Conservation (phyloP, 2,888 invertebrate species). For the Opisthograptis luteolata region DNA sequence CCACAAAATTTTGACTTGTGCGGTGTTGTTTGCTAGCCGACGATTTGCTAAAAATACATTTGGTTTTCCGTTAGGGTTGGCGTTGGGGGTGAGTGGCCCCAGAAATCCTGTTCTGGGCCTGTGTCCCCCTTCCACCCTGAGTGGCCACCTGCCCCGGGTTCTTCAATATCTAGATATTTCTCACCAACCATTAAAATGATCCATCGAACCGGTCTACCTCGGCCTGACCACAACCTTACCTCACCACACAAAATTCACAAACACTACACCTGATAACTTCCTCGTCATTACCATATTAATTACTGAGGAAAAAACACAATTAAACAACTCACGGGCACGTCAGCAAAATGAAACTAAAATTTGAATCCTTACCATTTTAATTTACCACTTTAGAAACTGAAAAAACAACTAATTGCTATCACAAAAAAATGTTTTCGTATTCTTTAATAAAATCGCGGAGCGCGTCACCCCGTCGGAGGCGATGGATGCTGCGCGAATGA, state of each 20-base stretch:
- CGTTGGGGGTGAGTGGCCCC: no score
- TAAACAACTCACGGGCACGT: conserved; percentile 14
- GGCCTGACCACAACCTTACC: conserved; percentile 15
- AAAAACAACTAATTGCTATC: conserved; percentile 47
- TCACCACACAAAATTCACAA: conserved; percentile 13
- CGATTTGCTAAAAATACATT: no score
- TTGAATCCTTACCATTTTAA: conserved; percentile 31
- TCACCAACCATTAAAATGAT: no score
- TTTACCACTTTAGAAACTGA: conserved; percentile 36
- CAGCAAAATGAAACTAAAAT: not conserved
- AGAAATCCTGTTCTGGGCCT: no score
- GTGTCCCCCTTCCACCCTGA: no score
- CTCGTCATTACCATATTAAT: conserved; percentile 9
- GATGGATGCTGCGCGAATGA: conserved; percentile 56
- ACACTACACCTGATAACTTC: conserved; percentile 21
- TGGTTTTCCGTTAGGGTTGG: no score
- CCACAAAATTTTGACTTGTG: no score
- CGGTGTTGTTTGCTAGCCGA: no score
- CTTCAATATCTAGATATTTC: conserved; percentile 2
- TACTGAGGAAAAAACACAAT: conserved; percentile 18
- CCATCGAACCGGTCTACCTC: conserved; percentile 21
- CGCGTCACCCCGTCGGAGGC: conserved; percentile 54
- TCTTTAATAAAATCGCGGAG: conserved; percentile 31
- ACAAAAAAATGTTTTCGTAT: conserved; percentile 41
- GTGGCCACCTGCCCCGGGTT: conserved; percentile 17